Evolutionary conservation across 2,797 vertebrate genomes (phyloP).

Genomic region (Limosa lapponica): DNA sequence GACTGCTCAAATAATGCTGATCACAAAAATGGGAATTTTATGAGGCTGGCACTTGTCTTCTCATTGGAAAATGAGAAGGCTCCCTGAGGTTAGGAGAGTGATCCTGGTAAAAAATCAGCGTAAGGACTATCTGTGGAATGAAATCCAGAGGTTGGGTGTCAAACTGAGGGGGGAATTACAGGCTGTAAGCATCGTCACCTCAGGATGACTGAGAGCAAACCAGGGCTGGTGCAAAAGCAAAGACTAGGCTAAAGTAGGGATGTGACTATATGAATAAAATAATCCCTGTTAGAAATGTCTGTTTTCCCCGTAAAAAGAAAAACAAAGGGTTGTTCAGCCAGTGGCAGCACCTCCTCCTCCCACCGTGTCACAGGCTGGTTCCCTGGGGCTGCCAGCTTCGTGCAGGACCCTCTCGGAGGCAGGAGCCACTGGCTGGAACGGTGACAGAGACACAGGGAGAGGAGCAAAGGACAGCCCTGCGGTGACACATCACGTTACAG

Average conservation of each 20-base stretch:
- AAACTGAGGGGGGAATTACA: not conserved
- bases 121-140: not conserved
- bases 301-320: not conserved
- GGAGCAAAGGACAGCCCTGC: not conserved
- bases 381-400: not conserved
- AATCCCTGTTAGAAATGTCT: not conserved
- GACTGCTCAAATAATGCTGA: no score
- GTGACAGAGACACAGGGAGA: accelerated
- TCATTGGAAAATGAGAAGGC: not conserved
- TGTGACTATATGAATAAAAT: not conserved
- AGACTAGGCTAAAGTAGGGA: not conserved
- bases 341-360: not conserved
- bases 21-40: not conserved
- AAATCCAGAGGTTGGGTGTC: not conserved
- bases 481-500: not conserved
- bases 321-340: not conserved
- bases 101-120: not conserved
- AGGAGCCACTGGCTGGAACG: not conserved
- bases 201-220: not conserved
- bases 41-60: not conserved
- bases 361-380: accelerated
- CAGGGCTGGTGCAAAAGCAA: not conserved
- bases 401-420: not conserved
- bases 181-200: not conserved
- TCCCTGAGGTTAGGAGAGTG: not conserved